Percentiles rank a stretch among this genome's conserved stretches.
Evolutionary conservation across 2,888 invertebrate species (phyloP).

Genomic region (Trissolcus japonicus): DNA sequence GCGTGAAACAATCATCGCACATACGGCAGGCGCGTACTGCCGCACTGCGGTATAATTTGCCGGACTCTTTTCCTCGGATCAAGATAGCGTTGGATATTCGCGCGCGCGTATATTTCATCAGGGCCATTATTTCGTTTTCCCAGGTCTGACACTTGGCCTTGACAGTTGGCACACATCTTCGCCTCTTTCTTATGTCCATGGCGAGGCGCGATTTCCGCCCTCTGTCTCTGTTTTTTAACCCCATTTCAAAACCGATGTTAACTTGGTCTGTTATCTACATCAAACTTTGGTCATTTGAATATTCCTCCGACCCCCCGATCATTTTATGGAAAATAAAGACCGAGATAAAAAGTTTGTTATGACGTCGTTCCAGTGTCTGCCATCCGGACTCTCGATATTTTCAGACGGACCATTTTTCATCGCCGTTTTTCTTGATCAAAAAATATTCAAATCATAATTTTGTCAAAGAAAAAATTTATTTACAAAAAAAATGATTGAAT

Average conservation of each 20-base stretch:
- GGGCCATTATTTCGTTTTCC: slow-evolving; percentile 41
- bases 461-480: no score
- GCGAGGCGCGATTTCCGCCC: slow-evolving; percentile 49
- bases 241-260: background rate
- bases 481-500: no score
- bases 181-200: slow-evolving; percentile 23
- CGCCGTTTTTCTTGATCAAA: slow-evolving; percentile 1
- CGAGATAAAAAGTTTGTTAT: background rate
- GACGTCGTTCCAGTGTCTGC: background rate
- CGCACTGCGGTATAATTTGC: slow-evolving; percentile 55
- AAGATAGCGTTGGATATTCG: slow-evolving; percentile 26
- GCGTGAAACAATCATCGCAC: slow-evolving; percentile 51
- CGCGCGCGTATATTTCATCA: slow-evolving; percentile 35
- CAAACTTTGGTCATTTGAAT: slow-evolving; percentile 35
- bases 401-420: slow-evolving; percentile 10
- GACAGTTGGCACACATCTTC: slow-evolving; percentile 14
- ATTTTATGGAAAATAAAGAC: slow-evolving; percentile 1
- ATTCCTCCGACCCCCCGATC: slow-evolving; percentile 8
- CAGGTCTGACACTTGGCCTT: no score
- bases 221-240: slow-evolving; percentile 4
- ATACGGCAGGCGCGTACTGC: slow-evolving; percentile 40
- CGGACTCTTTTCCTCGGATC: slow-evolving; percentile 33
- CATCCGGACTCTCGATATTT: background rate
- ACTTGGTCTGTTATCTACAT: slow-evolving; percentile 7
- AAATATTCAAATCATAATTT: no score